Evolutionary conservation across 2,888 invertebrate species (phyloP), one percentile per base, ranked within the genome.

Genomic region (Folsomia candida): DNA sequence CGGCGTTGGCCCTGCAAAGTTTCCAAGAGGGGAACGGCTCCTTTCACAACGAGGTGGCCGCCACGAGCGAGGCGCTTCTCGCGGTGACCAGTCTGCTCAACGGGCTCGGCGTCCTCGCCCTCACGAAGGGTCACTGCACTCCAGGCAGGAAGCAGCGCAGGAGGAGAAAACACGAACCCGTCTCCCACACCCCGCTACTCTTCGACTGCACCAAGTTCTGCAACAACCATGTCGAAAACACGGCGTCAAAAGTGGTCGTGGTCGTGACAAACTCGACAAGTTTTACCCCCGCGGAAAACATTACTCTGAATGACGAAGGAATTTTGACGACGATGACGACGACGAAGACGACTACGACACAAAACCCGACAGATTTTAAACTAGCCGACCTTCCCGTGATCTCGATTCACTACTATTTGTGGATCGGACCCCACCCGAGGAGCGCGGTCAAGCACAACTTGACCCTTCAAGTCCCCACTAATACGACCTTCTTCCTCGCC

Each of bases 351-450:
- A n/a, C n/a, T n/a, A n/a, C n/a, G n/a, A n/a, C n/a, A n/a, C n/a
- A n/a, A n/a, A n/a, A n/a, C n/a, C n/a, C n/a, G n/a, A n/a, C n/a
- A n/a, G n/a, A n/a, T n/a, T n/a, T n/a, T n/a, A n/a, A n/a, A n/a
- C n/a, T n/a, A n/a, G n/a, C n/a, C n/a, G n/a, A n/a, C n/a, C n/a
- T n/a, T n/a, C n/a, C n/a, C n/a, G n/a, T n/a, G n/a, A n/a, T n/a
- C n/a, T n/a, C n/a, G n/a, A n/a, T 92, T 81, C 90, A 90, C 0
- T 94, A 94, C 84, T 92, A 93, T 0, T 86, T 94, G 29, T 94
- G 94, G 94, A 90, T 94, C 29, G 93, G 93, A 74, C 91, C 91
- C 75, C 91, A 93, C 82, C 81, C 80, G 26, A 89, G 92, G 67
- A 91, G 91, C 59, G 78, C 80, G 24, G 91, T 92, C 81, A 91